phyloP scores from a whole-genome alignment of 64 coral and sea anemone genomes.

The Montipora sp. region DNA sequence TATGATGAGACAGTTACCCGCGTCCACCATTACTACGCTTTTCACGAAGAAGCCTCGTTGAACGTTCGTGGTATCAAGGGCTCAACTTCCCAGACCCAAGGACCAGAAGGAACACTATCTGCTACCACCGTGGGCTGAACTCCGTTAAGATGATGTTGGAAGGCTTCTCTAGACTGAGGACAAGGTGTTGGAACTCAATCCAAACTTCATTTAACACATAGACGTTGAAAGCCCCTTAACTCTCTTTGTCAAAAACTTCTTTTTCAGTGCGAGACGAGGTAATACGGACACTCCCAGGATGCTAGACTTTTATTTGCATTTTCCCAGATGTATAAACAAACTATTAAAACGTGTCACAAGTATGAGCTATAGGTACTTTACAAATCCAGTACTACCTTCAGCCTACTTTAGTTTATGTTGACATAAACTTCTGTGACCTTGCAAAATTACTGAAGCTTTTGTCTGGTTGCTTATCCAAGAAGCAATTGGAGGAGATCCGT shows the following conservation, averaged over 20 bases:
- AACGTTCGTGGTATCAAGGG: no score
- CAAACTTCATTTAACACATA: no score
- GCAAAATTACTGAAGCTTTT: conserved; percentile 30
- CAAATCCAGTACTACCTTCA: conserved; percentile 48
- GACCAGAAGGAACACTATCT: no score
- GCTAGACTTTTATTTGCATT: conserved; percentile 59
- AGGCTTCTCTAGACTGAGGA: no score
- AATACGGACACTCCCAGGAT: conserved; percentile 60
- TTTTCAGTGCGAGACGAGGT: conserved; percentile 34
- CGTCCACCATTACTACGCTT: no score
- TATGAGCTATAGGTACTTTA: conserved; percentile 51
- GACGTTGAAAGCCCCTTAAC: no score
- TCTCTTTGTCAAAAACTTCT: no score
- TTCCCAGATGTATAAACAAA: conserved; percentile 67
- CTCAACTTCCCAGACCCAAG: no score
- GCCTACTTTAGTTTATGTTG: conserved; percentile 40
- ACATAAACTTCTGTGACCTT: conserved; percentile 35
- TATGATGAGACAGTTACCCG: conserved; percentile 41
- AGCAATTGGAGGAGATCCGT: conserved; percentile 35
- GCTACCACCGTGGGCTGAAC: no score
- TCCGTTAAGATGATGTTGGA: no score
- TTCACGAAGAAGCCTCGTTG: no score
- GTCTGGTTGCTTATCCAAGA: conserved; percentile 45
- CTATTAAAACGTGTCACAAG: conserved; percentile 49
- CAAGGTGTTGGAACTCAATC: no score